Base-by-base conservation (phyloP, 2,888 invertebrate genomes). In the Drosophila anomalata region DNA sequence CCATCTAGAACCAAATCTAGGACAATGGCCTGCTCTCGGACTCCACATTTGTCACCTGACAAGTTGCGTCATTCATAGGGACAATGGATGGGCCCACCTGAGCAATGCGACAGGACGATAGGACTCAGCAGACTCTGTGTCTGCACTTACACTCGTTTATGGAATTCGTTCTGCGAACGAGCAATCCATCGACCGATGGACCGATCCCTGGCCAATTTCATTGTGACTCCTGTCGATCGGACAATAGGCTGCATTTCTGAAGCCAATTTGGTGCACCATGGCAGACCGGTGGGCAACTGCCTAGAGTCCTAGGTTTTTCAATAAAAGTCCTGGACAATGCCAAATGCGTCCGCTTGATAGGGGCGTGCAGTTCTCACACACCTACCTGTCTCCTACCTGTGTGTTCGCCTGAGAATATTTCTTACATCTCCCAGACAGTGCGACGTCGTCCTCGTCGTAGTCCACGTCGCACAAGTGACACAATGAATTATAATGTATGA, bases 331-430 rank as follows among this genome's bases (percentile, higher is more conserved):
- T 29, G 55, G 80, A 90, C 89, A 91, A 90, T 86, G 79, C 86
- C 78, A 60, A 66, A 88, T 86, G 72, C 73, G 79, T 84, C 82
- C 78, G 85, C 80, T 89, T 89, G 89, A 91, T 90, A 90, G 90
- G 89, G 91, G 91, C 91, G 91, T 91, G 91, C 86, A 90, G 84
- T 86, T 83, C 88, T 79, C 85, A 81, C 84, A 73, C 84, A 75
- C 68, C 51, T 73, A 70, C 70, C 73, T 83, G 80, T 75, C 11
- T 22, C 58, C 87, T 89, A 66, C 65, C 65, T 66, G 65, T 81
- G 78, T 76, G 56, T 61, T 39, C 62, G 75, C 79, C 87, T 89
- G 87, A 81, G 90, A 89, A 90, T 54, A 86, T 87, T 88, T 76
- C 58, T 33, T 61, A 44, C 42, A 44, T 39, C 54, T 26, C 73